A percentile compares a stretch with the other conserved stretches of the same genome.
Conservation (phyloP, 2,888 invertebrate species). For the Cheilosia grossa region DNA sequence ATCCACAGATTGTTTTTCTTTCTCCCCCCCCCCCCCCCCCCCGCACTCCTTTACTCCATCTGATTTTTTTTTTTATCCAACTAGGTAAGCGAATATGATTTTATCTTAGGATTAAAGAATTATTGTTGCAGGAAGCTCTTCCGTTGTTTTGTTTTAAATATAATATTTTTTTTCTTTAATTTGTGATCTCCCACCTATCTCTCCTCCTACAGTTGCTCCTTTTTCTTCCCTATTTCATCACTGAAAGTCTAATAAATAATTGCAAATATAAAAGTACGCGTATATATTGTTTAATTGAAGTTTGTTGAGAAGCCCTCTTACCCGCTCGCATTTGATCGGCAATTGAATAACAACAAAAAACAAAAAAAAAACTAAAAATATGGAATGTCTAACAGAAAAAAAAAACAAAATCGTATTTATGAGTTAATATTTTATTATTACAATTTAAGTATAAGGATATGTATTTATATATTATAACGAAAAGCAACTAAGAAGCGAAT, state of each 20-base stretch:
- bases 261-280: conserved; percentile 5
- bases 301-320: conserved; percentile 33
- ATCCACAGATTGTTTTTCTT: conserved; percentile 56
- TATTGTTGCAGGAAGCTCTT: conserved; percentile 71
- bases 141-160: conserved; percentile 58
- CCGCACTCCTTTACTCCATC: neutral
- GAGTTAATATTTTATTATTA: conserved; percentile 75
- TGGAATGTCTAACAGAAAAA: conserved; percentile 33
- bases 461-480: conserved; percentile 71
- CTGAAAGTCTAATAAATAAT: conserved; percentile 21
- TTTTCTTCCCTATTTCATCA: neutral
- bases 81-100: conserved; percentile 60
- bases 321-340: conserved; percentile 7
- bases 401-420: conserved; percentile 66
- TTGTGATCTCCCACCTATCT: conserved; percentile 64
- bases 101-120: conserved; percentile 53
- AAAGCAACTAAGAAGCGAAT: conserved; percentile 71
- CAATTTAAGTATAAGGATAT: conserved; percentile 68
- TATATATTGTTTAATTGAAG: conserved; percentile 40
- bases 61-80: neutral
- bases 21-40: conserved; percentile 40
- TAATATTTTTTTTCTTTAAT: conserved; percentile 35
- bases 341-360: conserved; percentile 34
- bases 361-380: conserved; percentile 3
- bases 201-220: conserved; percentile 4